Evolutionary conservation across 2,113 vertebrate species (phyloP).

Genomic region (Bambusicola thoracicus): DNA sequence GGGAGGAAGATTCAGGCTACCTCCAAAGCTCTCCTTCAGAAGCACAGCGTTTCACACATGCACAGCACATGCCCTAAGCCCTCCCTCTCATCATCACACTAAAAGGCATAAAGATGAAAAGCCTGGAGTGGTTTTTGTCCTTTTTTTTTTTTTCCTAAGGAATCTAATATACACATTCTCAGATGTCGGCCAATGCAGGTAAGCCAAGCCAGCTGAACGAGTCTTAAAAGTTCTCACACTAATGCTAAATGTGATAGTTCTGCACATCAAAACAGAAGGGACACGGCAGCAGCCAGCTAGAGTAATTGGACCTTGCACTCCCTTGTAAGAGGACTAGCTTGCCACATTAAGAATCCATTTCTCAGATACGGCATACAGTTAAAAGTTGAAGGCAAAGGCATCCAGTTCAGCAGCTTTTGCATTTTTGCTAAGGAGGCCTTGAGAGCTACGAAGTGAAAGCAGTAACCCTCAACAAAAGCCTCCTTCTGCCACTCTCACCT

Average conservation of each 20-base stretch:
- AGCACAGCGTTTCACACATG: not conserved
- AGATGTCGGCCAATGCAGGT: not conserved
- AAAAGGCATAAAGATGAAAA: slow-evolving; percentile 31
- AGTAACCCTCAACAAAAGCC: not conserved
- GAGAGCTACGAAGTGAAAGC: not conserved
- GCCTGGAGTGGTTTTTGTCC: not conserved
- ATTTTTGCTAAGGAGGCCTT: not conserved
- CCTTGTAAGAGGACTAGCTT: not conserved
- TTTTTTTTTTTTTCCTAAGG: not conserved
- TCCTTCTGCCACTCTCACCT: not conserved
- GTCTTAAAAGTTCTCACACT: slow-evolving; percentile 31
- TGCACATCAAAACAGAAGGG: slow-evolving; percentile 10
- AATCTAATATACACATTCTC: slow-evolving; percentile 11
- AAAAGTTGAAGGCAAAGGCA: not conserved
- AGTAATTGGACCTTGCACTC: not conserved
- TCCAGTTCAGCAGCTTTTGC: not conserved
- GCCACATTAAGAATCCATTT: not conserved
- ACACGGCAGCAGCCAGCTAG: not conserved
- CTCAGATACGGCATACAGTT: not conserved
- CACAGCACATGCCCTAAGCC: not conserved
- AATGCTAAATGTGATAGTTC: not conserved
- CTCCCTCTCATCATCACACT: not conserved
- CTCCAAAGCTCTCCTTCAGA: not conserved
- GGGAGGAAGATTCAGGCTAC: not conserved
- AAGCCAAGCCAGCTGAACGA: slow-evolving; percentile 37